Conservation (phyloP, 2,113 vertebrate genomes). For the Urocynchramus pylzowi region DNA sequence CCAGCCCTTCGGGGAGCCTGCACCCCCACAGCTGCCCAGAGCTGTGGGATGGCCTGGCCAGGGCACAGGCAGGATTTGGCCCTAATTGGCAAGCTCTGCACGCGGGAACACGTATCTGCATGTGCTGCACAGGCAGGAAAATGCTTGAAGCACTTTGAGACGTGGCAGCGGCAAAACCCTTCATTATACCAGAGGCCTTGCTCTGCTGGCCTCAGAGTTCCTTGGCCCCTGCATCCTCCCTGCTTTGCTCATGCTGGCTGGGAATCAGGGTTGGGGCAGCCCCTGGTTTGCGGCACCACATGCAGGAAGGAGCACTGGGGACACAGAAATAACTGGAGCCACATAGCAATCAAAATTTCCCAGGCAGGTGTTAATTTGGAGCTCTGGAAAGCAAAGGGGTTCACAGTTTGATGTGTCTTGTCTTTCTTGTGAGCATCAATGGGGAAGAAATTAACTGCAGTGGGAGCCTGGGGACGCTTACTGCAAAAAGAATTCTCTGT, state of each 20-base stretch:
- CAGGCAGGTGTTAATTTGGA: rapidly evolving
- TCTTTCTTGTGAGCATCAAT: not conserved
- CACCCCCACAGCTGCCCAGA: rapidly evolving
- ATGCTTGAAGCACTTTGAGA: not conserved
- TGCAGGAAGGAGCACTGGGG: not conserved
- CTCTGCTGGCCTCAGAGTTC: not conserved
- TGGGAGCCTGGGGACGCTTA: not conserved
- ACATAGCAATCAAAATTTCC: rapidly evolving
- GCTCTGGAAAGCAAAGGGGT: not conserved
- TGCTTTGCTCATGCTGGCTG: not conserved
- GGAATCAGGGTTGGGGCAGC: rapidly evolving
- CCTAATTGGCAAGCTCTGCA: rapidly evolving
- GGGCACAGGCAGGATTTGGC: not conserved
- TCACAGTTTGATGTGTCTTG: not conserved
- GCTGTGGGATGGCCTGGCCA: not conserved
- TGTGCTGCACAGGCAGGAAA: not conserved
- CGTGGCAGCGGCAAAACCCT: not conserved
- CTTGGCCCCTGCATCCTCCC: rapidly evolving
- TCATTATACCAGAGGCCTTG: not conserved
- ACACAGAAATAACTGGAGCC: not conserved
- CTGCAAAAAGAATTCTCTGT: not conserved
- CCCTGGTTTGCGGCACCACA: not conserved
- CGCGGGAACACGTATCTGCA: not conserved
- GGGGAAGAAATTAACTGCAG: too few species aligned
- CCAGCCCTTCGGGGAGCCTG: not conserved